Evolutionary conservation across 2,113 vertebrate genomes (phyloP).

Genomic region (Melanotaenia duboulayi): DNA sequence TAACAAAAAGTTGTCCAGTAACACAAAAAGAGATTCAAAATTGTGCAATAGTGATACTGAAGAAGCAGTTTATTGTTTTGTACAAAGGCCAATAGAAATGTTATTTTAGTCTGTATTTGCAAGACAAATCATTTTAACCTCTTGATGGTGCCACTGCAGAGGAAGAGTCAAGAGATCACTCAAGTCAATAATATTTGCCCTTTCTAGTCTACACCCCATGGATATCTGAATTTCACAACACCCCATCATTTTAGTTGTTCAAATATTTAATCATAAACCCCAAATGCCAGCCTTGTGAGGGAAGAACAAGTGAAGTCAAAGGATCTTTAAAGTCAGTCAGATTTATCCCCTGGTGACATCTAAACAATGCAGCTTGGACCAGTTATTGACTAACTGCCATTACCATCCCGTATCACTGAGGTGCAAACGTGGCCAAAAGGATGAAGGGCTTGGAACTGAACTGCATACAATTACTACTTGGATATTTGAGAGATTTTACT

Average conservation of each 20-base stretch:
- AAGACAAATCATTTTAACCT: neutral
- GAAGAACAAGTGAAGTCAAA: neutral
- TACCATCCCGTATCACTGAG: neutral
- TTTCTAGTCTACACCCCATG: neutral
- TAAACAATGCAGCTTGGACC: neutral
- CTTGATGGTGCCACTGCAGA: neutral
- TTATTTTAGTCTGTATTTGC: neutral
- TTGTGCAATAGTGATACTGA: neutral
- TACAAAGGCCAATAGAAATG: neutral
- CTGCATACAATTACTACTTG: neutral
- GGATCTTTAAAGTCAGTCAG: neutral
- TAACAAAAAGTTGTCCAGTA: too few relatives aligned
- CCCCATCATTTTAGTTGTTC: neutral
- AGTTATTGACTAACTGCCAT: neutral
- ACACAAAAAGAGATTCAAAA: too few relatives aligned
- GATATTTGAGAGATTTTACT: neutral
- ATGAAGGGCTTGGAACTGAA: neutral
- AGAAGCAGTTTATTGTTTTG: neutral
- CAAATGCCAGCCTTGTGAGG: neutral
- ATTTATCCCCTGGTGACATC: neutral
- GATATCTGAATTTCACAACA: neutral
- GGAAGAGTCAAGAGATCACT: neutral
- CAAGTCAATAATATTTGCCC: neutral
- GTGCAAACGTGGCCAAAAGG: constrained; percentile 4
- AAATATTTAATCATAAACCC: neutral